These are phyloP conservation scores for Oryzias melastigma DNA, from an alignment of 2,113 vertebrate genomes.

Conservation along the genomic window DNA sequence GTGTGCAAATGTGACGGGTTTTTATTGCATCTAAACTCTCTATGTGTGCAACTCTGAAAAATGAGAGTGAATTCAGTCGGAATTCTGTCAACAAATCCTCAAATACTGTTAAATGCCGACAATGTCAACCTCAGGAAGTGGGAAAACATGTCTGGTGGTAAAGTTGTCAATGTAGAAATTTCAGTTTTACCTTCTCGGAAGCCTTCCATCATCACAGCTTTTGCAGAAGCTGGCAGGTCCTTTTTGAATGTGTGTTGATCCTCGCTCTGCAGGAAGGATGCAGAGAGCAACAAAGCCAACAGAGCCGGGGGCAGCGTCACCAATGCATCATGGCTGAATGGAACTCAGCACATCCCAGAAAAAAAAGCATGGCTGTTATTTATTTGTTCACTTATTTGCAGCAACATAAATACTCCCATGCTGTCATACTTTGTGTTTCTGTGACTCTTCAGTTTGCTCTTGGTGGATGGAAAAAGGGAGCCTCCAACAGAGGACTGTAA, in stretches of 20 bases:
- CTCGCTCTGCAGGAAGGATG: slow-evolving; percentile 6
- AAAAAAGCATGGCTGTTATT: no score
- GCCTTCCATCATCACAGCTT: no score
- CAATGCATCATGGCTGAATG: slow-evolving; percentile 37
- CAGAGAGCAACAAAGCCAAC: slow-evolving; percentile 19
- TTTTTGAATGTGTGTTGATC: no score
- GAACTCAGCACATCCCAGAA: no score
- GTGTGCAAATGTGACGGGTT: slow-evolving; percentile 1
- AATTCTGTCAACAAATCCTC: not conserved
- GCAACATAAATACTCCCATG: not conserved
- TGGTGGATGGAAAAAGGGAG: not conserved
- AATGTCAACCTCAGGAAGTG: no score
- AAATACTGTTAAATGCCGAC: not conserved
- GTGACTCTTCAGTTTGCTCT: no score
- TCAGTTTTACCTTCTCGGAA: no score
- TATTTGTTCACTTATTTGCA: not conserved
- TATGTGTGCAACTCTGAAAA: not conserved
- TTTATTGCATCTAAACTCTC: not conserved
- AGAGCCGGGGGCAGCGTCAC: slow-evolving; percentile 40
- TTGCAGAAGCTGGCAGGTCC: no score
- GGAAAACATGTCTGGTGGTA: not conserved
- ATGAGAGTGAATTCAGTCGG: not conserved
- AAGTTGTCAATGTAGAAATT: no score
- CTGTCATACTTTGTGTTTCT: not conserved
- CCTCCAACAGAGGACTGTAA: not conserved